Base-by-base conservation (phyloP, 1,140 invertebrate species). In the Drosophila littoralis region DNA sequence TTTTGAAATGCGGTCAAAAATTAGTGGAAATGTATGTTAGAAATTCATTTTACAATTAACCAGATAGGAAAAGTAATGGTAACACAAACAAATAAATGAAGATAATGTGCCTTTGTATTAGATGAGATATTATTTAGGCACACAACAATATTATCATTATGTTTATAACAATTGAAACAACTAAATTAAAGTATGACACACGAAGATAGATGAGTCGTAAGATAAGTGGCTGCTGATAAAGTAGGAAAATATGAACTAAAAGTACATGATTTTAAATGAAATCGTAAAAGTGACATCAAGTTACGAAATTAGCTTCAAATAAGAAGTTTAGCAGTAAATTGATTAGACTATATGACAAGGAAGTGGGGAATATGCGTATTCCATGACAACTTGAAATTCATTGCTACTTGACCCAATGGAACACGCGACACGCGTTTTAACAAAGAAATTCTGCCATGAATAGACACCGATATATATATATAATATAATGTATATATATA, bases 391-490 rank as follows among this genome's bases (percentile, higher is more conserved):
- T 22, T 33, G 28, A 17, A 46, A 43, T 33, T 10, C 2, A 66
- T 66, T 45, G 45, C 68, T 57, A 42, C 69, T 67, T 59, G 54
- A 59, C 32, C 38, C 17, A 46, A 66, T 17, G 7, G n/a, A 60
- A 60, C 32, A 60, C 8, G 43, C 32, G n/a, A 36, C 1, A 10
- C 13, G 33, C 13, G 13, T 17, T 36, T 17, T 8, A 36, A 61
- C 45, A 50, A 51, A 52, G 46, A 17, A 28, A 13, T 40, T 15
- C 57, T 59, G 42, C 10, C 13, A 35, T 46, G 32, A 17, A 46
- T 35, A 46, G 42, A 45, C 40, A 10, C 7, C 33, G 28, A 7
- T 13, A 35, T 9, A 17, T 32, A 59, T 38, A 36, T 10, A 45
- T 59, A 43, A 51, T 17, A 15, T 43, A 45, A 60, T 35, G 15